A percentile compares a stretch with the other conserved stretches of the same genome.
These are phyloP conservation scores for Balearica regulorum DNA, from an alignment of 2,797 vertebrate species.

Conservation along the genomic window DNA sequence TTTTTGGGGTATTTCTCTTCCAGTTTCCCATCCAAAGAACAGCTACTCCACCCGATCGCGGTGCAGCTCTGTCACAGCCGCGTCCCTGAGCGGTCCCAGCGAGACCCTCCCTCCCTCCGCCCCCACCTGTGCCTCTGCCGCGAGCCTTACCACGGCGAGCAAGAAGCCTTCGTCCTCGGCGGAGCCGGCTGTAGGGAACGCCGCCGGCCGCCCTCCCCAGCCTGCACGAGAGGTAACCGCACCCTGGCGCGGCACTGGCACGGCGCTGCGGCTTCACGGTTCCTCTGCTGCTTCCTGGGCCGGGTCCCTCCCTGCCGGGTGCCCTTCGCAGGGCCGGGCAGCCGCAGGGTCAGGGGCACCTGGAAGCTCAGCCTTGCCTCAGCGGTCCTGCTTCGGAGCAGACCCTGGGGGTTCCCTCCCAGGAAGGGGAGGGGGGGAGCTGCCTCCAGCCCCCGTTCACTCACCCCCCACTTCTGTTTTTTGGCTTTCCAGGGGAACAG, in stretches of 20 bases:
- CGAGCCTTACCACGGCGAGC: conserved; percentile 50
- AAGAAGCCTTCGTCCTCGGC: conserved; percentile 39
- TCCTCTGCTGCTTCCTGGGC: neutral
- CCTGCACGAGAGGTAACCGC: conserved; percentile 81
- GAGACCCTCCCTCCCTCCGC: conserved; percentile 48
- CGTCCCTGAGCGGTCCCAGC: conserved; percentile 61
- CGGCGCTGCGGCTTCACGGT: neutral
- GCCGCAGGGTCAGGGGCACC: too few species aligned
- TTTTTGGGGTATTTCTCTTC: neutral
- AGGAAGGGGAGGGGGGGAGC: too few species aligned
- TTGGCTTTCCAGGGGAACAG: too few species aligned
- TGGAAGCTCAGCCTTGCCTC: too few species aligned
- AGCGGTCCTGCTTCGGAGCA: too few species aligned
- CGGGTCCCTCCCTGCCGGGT: neutral
- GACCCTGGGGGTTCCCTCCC: too few species aligned
- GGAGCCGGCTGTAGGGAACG: neutral
- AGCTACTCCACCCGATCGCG: conserved; percentile 88
- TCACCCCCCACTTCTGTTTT: too few species aligned
- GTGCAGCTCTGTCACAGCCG: conserved; percentile 80
- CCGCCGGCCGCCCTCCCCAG: conserved; percentile 66
- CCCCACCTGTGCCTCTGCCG: conserved; percentile 64
- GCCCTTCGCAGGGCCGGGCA: neutral
- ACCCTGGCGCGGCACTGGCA: rapidly evolving
- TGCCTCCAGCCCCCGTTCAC: too few species aligned
- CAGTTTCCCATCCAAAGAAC: conserved; percentile 93